Evolutionary conservation across 2,797 vertebrate species (phyloP).

Genomic region (Apogon hyalosoma): DNA sequence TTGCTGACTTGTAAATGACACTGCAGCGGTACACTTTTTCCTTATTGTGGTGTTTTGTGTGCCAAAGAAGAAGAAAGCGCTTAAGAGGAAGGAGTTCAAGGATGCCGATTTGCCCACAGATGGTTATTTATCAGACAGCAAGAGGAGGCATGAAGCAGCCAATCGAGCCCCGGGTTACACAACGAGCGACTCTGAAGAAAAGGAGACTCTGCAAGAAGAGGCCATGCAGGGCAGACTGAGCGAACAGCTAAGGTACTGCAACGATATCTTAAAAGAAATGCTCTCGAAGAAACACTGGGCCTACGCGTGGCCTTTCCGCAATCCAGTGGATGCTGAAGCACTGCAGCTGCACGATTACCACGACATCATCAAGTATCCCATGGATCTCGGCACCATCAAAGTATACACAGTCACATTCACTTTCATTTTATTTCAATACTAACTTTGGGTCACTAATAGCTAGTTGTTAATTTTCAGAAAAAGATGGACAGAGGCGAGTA

Average conservation of each 20-base stretch:
- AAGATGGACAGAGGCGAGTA: conserved; percentile 95
- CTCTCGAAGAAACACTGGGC: conserved; percentile 92
- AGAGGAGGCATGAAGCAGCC: conserved; percentile 83
- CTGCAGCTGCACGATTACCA: conserved; percentile 96
- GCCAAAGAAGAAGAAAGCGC: conserved; percentile 86
- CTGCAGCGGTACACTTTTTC: neutral
- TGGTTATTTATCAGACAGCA: conserved; percentile 85
- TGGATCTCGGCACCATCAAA: conserved; percentile 97
- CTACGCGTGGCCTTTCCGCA: conserved; percentile 98
- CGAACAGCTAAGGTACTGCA: conserved; percentile 91
- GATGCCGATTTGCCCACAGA: conserved; percentile 86
- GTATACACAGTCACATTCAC: conserved; percentile 67
- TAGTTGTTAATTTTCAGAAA: conserved; percentile 83
- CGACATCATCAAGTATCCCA: conserved; percentile 96
- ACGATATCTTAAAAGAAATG: conserved; percentile 93
- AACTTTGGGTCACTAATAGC: neutral
- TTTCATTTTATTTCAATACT: neutral
- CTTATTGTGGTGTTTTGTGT: conserved; percentile 7
- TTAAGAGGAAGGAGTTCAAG: conserved; percentile 90
- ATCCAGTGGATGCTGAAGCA: conserved; percentile 92
- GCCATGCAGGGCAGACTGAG: conserved; percentile 84
- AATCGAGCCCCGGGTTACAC: conserved; percentile 85
- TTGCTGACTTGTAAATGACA: neutral
- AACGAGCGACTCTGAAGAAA: conserved; percentile 85
- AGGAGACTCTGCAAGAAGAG: conserved; percentile 79